Evolutionary conservation across 2,888 invertebrate genomes (phyloP), one percentile per base, ranked within the genome.

Genomic region (Resseliella maxima): DNA sequence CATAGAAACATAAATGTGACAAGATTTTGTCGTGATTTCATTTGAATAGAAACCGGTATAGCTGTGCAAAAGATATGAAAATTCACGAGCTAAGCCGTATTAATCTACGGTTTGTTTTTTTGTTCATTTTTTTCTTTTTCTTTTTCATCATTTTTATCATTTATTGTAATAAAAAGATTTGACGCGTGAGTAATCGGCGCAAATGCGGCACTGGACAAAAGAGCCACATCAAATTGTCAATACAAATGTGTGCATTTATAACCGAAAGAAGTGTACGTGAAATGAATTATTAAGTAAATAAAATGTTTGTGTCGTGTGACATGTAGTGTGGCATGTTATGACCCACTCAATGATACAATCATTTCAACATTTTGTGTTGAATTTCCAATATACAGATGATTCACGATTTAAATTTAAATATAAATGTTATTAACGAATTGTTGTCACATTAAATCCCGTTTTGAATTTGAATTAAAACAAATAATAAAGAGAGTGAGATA

Each of bases 371-470:
- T n/a, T 5, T 59, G n/a, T n/a, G n/a, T 50, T 8, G 46, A 2
- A 50, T 24, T 24, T 50, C 50, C 2, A 50, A 12, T 50, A 24
- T 24, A 24, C 10, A 6, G 35, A 72, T 31, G 35, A 72, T 15
- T 72, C 72, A 72, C 72, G n/a, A 72, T 72, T 59, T 72, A 27
- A 31, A 72, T 72, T 72, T 31, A 31, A 72, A 31, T 72, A 72
- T 72, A 72, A 31, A 59, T 15, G 3, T 24, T 24, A 24, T 59
- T n/a, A 59, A 59, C 1, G n/a, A 41, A 72, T 31, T 31, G 31
- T 27, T 72, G 27, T 72, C 72, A 72, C 31, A 72, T 59, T n/a
- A 31, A 31, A 31, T 72, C 31, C 72, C 72, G 72, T 72, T 72
- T 72, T 72, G 18, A 59, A 59, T 24, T 59, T 59, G 59, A 24